These are phyloP conservation scores for Cebus imitator DNA, from an alignment of 2,113 vertebrate species.

Conservation along the genomic window DNA sequence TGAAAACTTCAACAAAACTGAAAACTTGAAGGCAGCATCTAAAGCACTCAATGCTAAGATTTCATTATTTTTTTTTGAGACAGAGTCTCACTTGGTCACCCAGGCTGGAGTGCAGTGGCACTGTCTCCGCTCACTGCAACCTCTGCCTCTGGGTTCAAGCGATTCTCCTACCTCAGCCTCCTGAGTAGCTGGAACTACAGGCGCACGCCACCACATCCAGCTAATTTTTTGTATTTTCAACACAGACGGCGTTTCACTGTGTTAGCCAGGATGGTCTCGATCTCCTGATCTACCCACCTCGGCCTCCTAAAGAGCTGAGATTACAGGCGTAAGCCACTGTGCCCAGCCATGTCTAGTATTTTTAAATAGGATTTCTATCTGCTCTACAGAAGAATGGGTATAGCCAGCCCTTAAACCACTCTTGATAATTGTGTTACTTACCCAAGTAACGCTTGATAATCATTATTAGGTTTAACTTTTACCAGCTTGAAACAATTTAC, in stretches of 20 bases:
- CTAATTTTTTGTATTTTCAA: not conserved
- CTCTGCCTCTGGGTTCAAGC: not conserved
- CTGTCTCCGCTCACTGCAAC: not conserved
- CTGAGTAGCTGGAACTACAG: not conserved
- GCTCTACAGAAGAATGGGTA: constrained; percentile 2
- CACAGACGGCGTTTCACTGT: not conserved
- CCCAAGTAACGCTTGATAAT: constrained; percentile 33
- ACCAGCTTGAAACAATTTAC: constrained; percentile 45
- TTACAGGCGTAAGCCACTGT: not conserved
- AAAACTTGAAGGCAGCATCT: not conserved
- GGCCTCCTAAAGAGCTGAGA: not conserved
- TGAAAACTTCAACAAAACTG: constrained; percentile 7
- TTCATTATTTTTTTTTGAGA: not conserved
- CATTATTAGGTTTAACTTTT: constrained; percentile 31
- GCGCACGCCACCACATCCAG: not conserved
- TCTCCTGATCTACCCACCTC: not conserved
- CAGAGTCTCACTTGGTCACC: not conserved
- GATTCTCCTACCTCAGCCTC: not conserved
- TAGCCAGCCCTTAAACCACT: not conserved
- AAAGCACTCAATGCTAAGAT: not conserved
- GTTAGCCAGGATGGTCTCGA: not conserved
- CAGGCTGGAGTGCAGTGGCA: not conserved
- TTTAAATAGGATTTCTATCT: not conserved
- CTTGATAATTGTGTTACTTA: not conserved
- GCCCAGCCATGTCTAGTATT: not conserved